phyloP scores from a whole-genome alignment of 2,113 vertebrate genomes.

The Entomyzon cyanotis region DNA sequence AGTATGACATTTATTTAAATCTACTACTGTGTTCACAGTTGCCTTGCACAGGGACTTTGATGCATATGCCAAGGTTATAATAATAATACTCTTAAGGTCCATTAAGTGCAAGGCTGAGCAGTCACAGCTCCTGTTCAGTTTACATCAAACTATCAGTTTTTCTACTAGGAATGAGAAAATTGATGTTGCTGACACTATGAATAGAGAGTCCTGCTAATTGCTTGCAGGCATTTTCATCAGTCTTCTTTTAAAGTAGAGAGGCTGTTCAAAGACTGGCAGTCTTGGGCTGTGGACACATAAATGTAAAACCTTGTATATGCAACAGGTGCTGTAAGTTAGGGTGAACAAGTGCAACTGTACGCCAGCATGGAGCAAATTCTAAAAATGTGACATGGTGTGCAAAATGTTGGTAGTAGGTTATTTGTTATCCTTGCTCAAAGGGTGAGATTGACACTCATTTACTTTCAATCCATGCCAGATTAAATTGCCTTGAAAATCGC shows the following conservation, averaged over 20 bases:
- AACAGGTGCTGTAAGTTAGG: not conserved
- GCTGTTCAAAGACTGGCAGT: not conserved
- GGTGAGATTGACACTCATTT: not conserved
- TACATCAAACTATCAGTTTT: not conserved
- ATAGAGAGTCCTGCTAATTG: not conserved
- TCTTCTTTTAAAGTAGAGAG: not conserved
- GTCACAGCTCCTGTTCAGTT: not conserved
- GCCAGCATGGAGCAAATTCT: not conserved
- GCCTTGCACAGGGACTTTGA: conserved; percentile 15
- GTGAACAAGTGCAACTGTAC: not conserved
- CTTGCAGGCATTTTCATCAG: not conserved
- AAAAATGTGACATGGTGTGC: not conserved
- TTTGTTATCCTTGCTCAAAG: not conserved
- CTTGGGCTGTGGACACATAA: not conserved
- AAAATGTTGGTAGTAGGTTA: not conserved
- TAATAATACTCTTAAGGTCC: conserved; percentile 26
- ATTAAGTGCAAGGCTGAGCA: conserved; percentile 15
- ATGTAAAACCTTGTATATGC: not conserved
- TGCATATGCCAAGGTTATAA: conserved; percentile 28
- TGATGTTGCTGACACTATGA: not conserved
- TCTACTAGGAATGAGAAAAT: not conserved
- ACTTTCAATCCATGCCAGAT: not conserved
- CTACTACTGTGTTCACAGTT: not conserved
- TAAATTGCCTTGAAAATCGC: not conserved
- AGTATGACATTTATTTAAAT: conserved; percentile 42